A percentile compares a stretch with the other conserved stretches of the same genome.
Conservation (phyloP, 2,113 vertebrate species). For the Vulpes lagopus region DNA sequence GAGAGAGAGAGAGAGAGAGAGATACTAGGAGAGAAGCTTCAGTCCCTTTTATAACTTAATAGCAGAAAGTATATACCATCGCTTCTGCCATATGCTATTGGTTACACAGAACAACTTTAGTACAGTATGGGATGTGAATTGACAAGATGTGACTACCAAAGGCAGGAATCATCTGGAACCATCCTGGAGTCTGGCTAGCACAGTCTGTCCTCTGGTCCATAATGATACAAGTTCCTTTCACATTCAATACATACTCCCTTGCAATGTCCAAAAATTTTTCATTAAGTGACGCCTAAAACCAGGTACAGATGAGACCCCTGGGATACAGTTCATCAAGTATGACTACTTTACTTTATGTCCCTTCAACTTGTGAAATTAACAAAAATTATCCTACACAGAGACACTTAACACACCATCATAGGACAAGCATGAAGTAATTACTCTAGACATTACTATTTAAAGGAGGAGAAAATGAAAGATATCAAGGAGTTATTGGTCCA, state of each 20-base stretch:
- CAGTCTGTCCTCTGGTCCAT: background rate
- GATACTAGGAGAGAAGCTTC: background rate
- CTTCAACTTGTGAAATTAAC: background rate
- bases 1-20: background rate
- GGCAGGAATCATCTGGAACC: background rate
- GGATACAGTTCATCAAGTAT: background rate
- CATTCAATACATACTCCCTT: background rate
- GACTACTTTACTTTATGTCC: background rate
- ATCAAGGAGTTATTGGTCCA: background rate
- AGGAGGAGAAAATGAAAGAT: background rate
- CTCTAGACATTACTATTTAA: background rate
- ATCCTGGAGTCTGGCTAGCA: background rate
- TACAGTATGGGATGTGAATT: background rate
- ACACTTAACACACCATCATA: background rate
- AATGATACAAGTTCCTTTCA: background rate
- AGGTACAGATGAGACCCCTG: background rate
- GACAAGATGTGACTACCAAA: background rate
- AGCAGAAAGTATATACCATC: background rate
- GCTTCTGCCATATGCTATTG: background rate
- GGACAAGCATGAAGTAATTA: background rate
- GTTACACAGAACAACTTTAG: background rate
- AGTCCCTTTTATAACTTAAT: background rate
- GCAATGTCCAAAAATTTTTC: background rate
- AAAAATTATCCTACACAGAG: background rate
- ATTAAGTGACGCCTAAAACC: background rate